phyloP scores from a whole-genome alignment of 2,113 vertebrate genomes.

The Thermophis baileyi region DNA sequence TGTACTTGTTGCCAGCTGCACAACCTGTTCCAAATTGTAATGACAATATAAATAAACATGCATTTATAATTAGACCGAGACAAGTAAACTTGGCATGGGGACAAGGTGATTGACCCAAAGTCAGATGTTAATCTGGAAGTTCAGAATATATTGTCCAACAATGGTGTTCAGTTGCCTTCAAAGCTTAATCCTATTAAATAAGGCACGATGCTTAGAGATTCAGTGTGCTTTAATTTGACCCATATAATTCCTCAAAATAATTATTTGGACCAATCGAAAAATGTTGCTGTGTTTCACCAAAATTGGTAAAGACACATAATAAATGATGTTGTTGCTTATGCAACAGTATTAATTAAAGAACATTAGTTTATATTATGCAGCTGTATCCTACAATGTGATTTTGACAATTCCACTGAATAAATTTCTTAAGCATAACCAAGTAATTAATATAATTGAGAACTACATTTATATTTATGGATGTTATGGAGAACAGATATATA shows the following conservation, averaged over 20 bases:
- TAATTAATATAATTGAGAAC: constrained; percentile 28
- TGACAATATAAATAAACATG: constrained; percentile 42
- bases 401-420: constrained; percentile 20
- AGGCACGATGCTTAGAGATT: constrained; percentile 44
- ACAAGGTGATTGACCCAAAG: constrained; percentile 1
- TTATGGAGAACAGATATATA: background rate
- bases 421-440: constrained; percentile 16
- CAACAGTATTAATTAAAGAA: constrained; percentile 26
- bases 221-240: constrained; percentile 16
- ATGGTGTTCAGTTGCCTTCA: constrained; percentile 42
- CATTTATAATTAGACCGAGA: constrained; percentile 39
- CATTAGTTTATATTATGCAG: background rate
- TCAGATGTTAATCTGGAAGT: constrained; percentile 44
- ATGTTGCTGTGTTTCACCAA: background rate
- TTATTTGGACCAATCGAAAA: constrained; percentile 33
- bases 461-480: background rate
- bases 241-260: constrained; percentile 44
- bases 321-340: background rate
- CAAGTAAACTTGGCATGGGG: constrained; percentile 6
- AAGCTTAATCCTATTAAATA: constrained; percentile 53
- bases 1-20: constrained; percentile 40
- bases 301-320: background rate
- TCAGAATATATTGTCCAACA: constrained; percentile 35
- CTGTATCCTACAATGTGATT: background rate
- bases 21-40: constrained; percentile 39